Evolutionary conservation across 2,113 vertebrate genomes (phyloP).

Genomic region (Hydropotes inermis): DNA sequence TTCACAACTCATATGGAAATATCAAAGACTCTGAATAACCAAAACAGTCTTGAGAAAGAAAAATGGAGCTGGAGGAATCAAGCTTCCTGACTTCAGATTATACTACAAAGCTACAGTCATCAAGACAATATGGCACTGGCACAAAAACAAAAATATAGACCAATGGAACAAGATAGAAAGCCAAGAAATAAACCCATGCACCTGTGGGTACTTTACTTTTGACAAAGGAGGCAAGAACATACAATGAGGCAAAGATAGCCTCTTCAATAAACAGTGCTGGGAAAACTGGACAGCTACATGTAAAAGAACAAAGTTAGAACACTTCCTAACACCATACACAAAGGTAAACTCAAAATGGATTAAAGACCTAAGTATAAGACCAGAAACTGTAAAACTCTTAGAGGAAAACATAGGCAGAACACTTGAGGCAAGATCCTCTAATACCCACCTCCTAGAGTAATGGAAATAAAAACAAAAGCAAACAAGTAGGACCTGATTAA

Average conservation of each 20-base stretch:
- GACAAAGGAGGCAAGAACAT: background rate
- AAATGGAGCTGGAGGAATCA: background rate
- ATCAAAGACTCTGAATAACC: background rate
- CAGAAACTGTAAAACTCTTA: background rate
- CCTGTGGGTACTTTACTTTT: background rate
- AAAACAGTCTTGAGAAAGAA: background rate
- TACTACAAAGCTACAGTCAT: background rate
- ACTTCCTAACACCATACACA: background rate
- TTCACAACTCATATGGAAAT: background rate
- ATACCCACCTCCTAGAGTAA: background rate
- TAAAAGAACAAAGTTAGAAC: background rate
- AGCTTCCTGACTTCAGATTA: background rate
- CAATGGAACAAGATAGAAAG: background rate
- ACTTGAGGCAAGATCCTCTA: background rate
- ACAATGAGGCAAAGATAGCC: background rate
- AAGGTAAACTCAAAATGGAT: background rate
- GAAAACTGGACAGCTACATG: background rate
- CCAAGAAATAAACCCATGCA: background rate
- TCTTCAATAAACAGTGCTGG: background rate
- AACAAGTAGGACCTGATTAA: background rate
- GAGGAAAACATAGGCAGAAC: background rate
- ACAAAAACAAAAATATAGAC: background rate
- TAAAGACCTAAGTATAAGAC: background rate
- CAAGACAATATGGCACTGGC: background rate
- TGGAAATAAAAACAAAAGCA: background rate